Evolutionary conservation across 2,113 vertebrate species (phyloP).

Genomic region (Eptesicus fuscus): DNA sequence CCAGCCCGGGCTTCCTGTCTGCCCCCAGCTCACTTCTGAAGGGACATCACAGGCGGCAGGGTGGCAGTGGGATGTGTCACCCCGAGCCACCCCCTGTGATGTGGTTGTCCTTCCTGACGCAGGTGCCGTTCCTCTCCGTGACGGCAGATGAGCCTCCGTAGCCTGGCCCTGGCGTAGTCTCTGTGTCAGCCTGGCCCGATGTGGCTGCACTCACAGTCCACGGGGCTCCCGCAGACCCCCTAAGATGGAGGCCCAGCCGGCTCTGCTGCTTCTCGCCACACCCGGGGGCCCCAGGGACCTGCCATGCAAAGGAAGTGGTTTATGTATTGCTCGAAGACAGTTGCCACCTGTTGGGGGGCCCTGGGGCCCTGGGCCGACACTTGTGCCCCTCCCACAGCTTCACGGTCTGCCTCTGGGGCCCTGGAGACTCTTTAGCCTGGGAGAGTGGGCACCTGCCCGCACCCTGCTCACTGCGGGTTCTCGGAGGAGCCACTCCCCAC

Average conservation of each 20-base stretch:
- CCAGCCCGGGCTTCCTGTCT: constrained; percentile 54
- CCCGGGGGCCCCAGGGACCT: not conserved
- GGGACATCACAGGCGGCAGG: constrained; percentile 27
- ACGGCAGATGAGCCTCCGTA: not conserved
- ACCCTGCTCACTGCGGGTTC: not conserved
- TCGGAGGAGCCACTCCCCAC: too few species aligned
- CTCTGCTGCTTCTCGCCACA: not conserved
- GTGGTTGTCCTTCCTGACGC: constrained; percentile 44
- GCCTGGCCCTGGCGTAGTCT: accelerated
- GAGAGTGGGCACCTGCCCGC: accelerated
- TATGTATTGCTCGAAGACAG: not conserved
- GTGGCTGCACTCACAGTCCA: not conserved
- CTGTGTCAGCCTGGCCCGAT: not conserved
- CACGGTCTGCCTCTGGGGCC: not conserved
- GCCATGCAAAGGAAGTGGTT: constrained; percentile 37
- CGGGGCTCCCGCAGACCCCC: not conserved
- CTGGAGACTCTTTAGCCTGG: not conserved
- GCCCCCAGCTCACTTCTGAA: constrained; percentile 49
- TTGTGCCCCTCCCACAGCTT: not conserved
- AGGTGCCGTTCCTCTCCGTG: not conserved
- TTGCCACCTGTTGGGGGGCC: not conserved
- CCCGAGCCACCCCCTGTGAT: constrained; percentile 45
- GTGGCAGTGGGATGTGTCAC: constrained; percentile 31
- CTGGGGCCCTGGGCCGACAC: not conserved
- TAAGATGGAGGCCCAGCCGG: not conserved